These are phyloP conservation scores for Varecia variegata DNA, from an alignment of 2,797 vertebrate species.

Conservation along the genomic window DNA sequence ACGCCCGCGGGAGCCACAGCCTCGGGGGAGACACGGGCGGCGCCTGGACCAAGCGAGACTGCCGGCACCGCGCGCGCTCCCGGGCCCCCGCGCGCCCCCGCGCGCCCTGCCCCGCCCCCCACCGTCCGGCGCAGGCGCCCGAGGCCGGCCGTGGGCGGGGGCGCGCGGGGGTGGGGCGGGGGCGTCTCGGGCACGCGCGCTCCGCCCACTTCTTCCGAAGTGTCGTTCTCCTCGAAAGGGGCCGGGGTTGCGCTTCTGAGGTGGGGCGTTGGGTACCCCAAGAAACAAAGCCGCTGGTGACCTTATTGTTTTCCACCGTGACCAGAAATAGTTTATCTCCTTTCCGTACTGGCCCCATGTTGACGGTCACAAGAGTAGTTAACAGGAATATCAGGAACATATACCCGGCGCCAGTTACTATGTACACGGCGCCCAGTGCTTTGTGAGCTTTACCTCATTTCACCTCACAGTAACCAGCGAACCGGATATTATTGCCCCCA, in stretches of 20 bases:
- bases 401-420: neutral
- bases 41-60: neutral
- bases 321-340: neutral
- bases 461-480: neutral
- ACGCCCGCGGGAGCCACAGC: neutral
- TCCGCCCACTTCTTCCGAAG: accelerated
- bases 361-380: neutral
- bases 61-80: conserved; percentile 9
- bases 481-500: neutral
- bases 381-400: neutral
- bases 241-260: accelerated
- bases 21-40: neutral
- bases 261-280: neutral
- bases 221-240: accelerated
- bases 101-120: neutral
- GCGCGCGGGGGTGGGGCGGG: neutral
- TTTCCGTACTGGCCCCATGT: neutral
- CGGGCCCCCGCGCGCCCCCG: neutral
- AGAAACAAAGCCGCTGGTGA: neutral
- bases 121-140: conserved; percentile 55
- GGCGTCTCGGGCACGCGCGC: neutral
- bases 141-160: neutral
- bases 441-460: neutral
- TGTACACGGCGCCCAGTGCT: neutral
- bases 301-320: neutral